These are phyloP conservation scores for Sapajus apella DNA, from an alignment of 2,113 vertebrate species.

Conservation along the genomic window DNA sequence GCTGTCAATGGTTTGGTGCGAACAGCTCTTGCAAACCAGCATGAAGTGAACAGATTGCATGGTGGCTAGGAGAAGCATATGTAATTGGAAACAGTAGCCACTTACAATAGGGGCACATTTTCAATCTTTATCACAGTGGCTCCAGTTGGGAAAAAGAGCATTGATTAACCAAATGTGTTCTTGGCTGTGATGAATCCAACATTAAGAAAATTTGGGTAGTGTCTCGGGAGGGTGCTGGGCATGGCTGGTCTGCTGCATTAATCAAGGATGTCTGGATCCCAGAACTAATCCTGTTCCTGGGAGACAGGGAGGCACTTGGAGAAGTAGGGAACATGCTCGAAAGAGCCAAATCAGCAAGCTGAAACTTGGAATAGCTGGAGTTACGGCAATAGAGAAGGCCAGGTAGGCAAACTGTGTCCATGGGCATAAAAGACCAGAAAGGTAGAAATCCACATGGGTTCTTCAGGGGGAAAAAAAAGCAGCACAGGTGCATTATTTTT, in stretches of 20 bases:
- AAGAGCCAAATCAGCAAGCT: background rate
- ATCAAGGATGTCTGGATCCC: conserved; percentile 24
- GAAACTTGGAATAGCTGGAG: background rate
- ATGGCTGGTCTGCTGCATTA: background rate
- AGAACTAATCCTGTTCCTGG: background rate
- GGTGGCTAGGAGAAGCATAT: conserved; percentile 69
- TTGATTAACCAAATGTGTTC: conserved; percentile 72
- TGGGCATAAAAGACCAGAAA: background rate
- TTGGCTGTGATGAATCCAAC: conserved; percentile 52
- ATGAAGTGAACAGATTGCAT: conserved; percentile 68
- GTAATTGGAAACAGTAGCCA: conserved; percentile 77
- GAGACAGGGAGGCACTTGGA: background rate
- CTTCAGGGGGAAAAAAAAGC: background rate
- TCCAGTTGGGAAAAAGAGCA: conserved; percentile 15
- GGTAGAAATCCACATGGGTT: background rate
- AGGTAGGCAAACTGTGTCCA: background rate
- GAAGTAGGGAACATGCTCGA: background rate
- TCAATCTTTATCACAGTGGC: conserved; percentile 68
- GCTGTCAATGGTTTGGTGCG: conserved; percentile 63
- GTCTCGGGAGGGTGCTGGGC: conserved; percentile 23
- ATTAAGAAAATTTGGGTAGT: conserved; percentile 52
- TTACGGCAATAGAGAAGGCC: background rate
- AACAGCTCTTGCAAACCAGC: conserved; percentile 62
- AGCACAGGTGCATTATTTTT: background rate
- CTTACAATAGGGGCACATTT: conserved; percentile 57